These are phyloP conservation scores for Panurus biarmicus DNA, from an alignment of 2,113 vertebrate genomes.

Conservation along the genomic window DNA sequence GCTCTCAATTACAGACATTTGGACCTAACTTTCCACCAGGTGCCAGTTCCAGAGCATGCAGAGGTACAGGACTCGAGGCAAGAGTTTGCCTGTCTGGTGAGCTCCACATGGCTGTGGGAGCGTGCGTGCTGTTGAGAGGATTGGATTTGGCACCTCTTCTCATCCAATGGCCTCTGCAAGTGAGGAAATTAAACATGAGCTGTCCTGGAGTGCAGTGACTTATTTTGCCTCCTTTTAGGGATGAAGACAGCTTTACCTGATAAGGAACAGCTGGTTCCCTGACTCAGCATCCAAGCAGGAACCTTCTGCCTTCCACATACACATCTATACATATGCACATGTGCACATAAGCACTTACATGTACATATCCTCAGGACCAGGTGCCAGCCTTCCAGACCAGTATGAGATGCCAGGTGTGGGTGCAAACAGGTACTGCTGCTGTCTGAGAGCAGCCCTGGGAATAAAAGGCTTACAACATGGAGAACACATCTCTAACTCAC, in stretches of 20 bases:
- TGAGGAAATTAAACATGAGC: not conserved
- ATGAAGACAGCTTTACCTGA: not conserved
- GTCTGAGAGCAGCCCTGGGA: not conserved
- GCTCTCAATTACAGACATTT: not conserved
- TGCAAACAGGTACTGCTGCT: not conserved
- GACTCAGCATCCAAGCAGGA: not conserved
- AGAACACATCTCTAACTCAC: not conserved
- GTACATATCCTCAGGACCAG: not conserved
- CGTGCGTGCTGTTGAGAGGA: fast-evolving
- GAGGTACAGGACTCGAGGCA: fast-evolving
- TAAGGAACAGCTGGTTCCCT: not conserved
- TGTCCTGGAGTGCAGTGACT: not conserved
- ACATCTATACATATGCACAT: fast-evolving
- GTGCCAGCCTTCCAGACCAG: not conserved
- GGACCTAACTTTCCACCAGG: not conserved
- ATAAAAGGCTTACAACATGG: not conserved
- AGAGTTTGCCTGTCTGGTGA: fast-evolving
- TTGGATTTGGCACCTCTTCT: not conserved
- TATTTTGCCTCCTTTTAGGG: not conserved
- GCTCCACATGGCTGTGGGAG: not conserved
- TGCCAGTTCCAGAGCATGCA: not conserved
- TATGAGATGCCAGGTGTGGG: not conserved
- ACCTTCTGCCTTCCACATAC: not conserved
- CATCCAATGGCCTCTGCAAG: not conserved
- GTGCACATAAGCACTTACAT: not conserved